Percentiles rank a stretch among this genome's conserved stretches.
phyloP scores from a whole-genome alignment of 2,113 vertebrate genomes.

The Chionomys nivalis region DNA sequence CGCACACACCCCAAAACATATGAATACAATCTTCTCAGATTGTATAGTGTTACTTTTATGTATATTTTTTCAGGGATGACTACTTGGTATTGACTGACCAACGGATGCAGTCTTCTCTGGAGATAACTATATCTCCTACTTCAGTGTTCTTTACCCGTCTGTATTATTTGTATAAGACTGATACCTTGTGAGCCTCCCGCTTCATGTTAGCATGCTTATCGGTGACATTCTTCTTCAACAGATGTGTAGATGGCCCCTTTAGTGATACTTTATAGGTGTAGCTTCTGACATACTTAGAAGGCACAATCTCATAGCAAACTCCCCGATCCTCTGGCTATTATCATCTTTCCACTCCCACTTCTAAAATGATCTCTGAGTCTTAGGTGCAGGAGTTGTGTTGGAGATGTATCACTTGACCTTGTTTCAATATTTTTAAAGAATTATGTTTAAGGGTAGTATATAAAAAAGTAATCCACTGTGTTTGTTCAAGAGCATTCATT shows the following conservation, averaged over 20 bases:
- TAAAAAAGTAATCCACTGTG: neutral
- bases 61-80: neutral
- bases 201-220: neutral
- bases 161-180: neutral
- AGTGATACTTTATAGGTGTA: neutral
- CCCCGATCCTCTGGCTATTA: no score
- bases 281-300: neutral
- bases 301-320: no score
- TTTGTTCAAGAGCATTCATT: neutral
- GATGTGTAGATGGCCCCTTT: neutral
- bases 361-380: no score
- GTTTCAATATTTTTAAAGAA: neutral
- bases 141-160: neutral
- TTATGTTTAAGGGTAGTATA: neutral
- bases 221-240: neutral
- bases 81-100: neutral
- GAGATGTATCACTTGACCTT: neutral
- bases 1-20: neutral
- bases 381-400: neutral
- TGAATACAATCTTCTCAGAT: neutral
- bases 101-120: neutral
- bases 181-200: neutral
- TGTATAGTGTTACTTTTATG: no score
- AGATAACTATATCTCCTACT: neutral
- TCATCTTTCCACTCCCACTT: no score